phyloP scores from a whole-genome alignment of 2,797 vertebrate genomes.

The Petrocephalus sullivani region DNA sequence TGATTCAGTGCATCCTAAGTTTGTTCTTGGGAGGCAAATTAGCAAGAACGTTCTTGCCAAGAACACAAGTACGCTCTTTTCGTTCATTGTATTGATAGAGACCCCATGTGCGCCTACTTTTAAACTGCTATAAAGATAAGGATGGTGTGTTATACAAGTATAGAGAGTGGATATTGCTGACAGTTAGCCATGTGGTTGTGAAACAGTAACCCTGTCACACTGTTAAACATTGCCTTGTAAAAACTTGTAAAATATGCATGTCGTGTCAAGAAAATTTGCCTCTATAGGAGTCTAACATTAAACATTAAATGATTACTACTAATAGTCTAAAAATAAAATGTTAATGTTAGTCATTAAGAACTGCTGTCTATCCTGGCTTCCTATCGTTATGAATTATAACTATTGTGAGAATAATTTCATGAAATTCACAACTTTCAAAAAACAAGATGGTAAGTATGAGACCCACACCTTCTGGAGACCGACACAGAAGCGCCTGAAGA shows the following conservation, averaged over 20 bases:
- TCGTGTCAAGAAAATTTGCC: background rate
- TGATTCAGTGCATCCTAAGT: background rate
- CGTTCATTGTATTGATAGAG: background rate
- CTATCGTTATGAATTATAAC: background rate
- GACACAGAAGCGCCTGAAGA: constrained; percentile 75
- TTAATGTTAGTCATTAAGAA: background rate
- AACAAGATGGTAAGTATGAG: background rate
- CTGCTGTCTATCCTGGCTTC: background rate
- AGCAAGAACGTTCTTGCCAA: background rate
- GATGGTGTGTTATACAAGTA: background rate
- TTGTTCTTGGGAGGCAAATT: background rate
- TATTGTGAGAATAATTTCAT: background rate
- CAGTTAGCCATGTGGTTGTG: background rate
- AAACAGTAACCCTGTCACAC: background rate
- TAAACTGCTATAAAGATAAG: background rate
- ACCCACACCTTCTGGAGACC: constrained; percentile 66
- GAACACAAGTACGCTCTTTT: background rate
- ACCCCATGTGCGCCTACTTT: background rate
- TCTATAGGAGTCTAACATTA: background rate
- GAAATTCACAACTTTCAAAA: background rate
- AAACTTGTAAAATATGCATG: background rate
- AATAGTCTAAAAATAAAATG: background rate
- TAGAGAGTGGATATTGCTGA: background rate
- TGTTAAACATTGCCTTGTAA: background rate
- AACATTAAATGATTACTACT: background rate